phyloP scores from a whole-genome alignment of 1,140 invertebrate species.

The Thrips palmi region DNA sequence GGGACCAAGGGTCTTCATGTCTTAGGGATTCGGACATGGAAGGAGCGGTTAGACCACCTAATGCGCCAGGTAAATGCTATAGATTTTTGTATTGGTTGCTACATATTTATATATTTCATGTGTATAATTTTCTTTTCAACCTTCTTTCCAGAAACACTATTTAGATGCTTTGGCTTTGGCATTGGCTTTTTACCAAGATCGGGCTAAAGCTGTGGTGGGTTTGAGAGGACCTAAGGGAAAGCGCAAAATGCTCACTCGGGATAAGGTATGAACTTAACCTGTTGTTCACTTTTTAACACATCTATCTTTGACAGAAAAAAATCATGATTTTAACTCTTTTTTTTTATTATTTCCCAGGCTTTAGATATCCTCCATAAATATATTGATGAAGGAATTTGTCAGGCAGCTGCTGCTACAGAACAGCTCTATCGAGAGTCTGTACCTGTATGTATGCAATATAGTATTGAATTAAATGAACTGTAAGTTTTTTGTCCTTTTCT shows the following conservation, averaged over 20 bases:
- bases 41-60: constrained; percentile 51
- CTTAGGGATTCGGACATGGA: constrained; percentile 65
- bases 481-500: constrained; percentile 8
- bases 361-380: constrained; percentile 15
- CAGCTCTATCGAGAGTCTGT: constrained; percentile 17
- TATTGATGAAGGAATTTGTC: constrained; percentile 15
- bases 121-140: constrained; percentile 8
- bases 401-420: constrained; percentile 10
- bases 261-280: constrained; percentile 29
- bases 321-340: constrained; percentile 1
- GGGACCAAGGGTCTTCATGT: constrained; percentile 66
- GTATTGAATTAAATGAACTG: constrained; percentile 16
- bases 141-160: constrained; percentile 31
- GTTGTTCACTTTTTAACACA: not conserved
- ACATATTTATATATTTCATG: constrained; percentile 5
- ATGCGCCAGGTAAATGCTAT: constrained; percentile 32
- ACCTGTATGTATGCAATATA: constrained; percentile 15
- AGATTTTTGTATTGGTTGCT: constrained; percentile 3
- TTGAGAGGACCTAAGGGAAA: constrained; percentile 34
- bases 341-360: constrained; percentile 13
- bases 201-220: constrained; percentile 41
- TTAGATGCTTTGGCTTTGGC: constrained; percentile 43
- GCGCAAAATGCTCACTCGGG: constrained; percentile 34
- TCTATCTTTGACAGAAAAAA: not conserved
- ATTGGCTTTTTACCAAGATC: constrained; percentile 45